Evolutionary conservation across 2,888 invertebrate species (phyloP).

Genomic region (Trachelus iudaicus): DNA sequence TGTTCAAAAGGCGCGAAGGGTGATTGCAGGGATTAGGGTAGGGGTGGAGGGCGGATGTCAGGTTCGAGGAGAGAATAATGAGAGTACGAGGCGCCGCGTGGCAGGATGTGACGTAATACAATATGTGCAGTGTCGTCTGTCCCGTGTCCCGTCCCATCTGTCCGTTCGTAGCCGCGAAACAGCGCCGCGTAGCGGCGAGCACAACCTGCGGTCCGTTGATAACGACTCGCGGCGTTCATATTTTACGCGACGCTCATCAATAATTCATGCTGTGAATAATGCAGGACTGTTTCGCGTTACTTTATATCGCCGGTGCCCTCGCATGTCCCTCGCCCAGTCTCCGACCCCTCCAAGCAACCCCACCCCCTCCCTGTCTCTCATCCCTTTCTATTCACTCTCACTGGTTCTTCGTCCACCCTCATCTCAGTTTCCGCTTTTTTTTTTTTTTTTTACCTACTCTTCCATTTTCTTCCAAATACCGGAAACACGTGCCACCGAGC

Average conservation of each 20-base stretch:
- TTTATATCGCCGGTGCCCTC: conserved; percentile 40
- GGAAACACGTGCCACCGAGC: too few species aligned
- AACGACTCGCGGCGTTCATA: conserved; percentile 63
- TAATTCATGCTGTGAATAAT: conserved; percentile 65
- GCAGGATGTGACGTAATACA: conserved; percentile 36
- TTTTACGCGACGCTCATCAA: conserved; percentile 64
- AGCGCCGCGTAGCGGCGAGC: conserved; percentile 10
- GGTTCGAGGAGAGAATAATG: not conserved
- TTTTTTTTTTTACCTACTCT: too few species aligned
- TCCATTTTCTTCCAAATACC: too few species aligned
- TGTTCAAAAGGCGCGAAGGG: too few species aligned
- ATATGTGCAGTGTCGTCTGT: conserved; percentile 46
- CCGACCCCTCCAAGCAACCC: not conserved
- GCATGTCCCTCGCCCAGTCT: not conserved
- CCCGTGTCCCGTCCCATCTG: conserved; percentile 42
- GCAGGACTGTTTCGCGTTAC: conserved; percentile 62
- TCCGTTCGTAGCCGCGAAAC: conserved; percentile 11
- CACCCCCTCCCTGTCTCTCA: not conserved
- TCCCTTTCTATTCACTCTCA: not conserved
- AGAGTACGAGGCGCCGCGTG: not conserved
- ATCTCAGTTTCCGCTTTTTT: not conserved
- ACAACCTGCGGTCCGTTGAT: conserved; percentile 52
- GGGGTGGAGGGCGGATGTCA: too few species aligned
- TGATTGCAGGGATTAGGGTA: too few species aligned
- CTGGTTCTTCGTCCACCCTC: conserved; percentile 8